These are phyloP conservation scores for Gobio occitaniae DNA, from an alignment of 2,797 vertebrate genomes.

Conservation along the genomic window DNA sequence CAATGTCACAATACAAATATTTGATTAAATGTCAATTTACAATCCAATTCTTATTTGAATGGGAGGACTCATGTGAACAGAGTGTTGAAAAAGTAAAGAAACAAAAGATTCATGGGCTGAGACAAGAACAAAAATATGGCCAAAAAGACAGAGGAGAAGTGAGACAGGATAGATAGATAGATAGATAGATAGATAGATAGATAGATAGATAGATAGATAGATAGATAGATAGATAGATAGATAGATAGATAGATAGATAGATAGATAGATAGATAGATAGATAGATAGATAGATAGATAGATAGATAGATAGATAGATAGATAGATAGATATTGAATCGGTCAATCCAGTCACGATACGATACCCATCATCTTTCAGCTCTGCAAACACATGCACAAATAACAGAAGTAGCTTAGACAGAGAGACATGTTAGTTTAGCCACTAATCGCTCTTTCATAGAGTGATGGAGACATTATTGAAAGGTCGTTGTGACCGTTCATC, in stretches of 20 bases:
- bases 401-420: background rate
- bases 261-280: background rate
- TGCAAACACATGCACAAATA: background rate
- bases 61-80: background rate
- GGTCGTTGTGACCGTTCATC: background rate
- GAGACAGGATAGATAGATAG: background rate
- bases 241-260: background rate
- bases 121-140: background rate
- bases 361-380: background rate
- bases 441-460: background rate
- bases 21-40: slow-evolving; percentile 20
- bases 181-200: background rate
- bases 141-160: background rate
- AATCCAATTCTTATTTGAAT: slow-evolving; percentile 3
- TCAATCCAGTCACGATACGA: background rate
- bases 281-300: background rate
- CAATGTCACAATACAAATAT: background rate
- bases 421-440: background rate
- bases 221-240: background rate
- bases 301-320: background rate
- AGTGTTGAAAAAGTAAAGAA: slow-evolving; percentile 2
- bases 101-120: slow-evolving; percentile 10
- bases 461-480: slow-evolving; percentile 5
- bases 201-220: background rate
- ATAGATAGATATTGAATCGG: background rate